A percentile compares a stretch with the other conserved stretches of the same genome.
Evolutionary conservation across 1,140 invertebrate genomes (phyloP).

Genomic region (Apocrypta bakeri): DNA sequence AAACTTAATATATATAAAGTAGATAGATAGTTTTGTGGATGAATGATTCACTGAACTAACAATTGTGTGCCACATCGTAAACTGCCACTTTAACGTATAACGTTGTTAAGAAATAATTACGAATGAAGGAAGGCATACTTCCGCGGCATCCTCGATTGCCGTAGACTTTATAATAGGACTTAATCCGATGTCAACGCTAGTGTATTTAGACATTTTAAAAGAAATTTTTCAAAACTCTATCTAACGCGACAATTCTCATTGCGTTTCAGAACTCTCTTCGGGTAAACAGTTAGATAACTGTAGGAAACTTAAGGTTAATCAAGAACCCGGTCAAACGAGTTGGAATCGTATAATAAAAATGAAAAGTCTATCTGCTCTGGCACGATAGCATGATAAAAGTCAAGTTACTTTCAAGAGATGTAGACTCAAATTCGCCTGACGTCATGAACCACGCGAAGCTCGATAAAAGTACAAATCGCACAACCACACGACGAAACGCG

Average conservation of each 20-base stretch:
- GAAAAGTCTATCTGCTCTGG: no score
- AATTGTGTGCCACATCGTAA: slow-evolving; percentile 9
- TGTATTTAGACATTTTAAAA: neutral
- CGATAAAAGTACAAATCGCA: slow-evolving; percentile 5
- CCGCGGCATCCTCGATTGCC: neutral
- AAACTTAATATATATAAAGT: neutral
- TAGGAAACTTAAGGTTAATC: slow-evolving; percentile 3
- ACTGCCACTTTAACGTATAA: neutral
- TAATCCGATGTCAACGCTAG: neutral
- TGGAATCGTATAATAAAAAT: no score
- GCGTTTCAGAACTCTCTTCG: neutral
- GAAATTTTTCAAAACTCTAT: neutral
- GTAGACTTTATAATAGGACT: neutral
- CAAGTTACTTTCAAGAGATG: neutral
- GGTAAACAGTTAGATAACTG: slow-evolving; percentile 14
- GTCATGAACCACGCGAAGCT: neutral
- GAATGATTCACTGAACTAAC: slow-evolving; percentile 18
- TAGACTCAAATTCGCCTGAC: neutral
- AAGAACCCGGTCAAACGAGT: slow-evolving; percentile 14
- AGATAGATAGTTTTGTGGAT: neutral
- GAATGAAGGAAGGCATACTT: slow-evolving; percentile 17
- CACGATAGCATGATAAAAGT: neutral
- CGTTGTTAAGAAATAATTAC: slow-evolving; percentile 13
- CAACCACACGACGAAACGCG: neutral
- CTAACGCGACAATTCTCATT: no score